Evolutionary conservation across 1,140 invertebrate genomes (phyloP).

Genomic region (Metopolophium dirhodum): DNA sequence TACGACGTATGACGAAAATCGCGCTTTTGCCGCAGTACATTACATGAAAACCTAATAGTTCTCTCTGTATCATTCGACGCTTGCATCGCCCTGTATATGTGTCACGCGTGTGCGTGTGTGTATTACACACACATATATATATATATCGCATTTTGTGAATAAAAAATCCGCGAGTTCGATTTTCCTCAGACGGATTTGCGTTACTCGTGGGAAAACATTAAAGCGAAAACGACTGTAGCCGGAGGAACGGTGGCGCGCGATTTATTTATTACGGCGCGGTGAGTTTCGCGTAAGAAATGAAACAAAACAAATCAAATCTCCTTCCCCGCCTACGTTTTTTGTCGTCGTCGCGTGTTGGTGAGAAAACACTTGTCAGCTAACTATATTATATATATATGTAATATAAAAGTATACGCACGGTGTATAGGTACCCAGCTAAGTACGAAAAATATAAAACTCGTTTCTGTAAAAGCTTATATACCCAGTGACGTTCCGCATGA

Average conservation of each 20-base stretch:
- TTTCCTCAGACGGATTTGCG: neutral
- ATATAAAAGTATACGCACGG: neutral
- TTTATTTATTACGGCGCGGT: neutral
- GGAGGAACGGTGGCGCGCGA: neutral
- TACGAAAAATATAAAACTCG: neutral
- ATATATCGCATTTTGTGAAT: neutral
- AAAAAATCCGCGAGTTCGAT: neutral
- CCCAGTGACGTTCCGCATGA: neutral
- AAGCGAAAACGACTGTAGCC: neutral
- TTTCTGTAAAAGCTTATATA: neutral
- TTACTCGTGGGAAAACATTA: constrained; percentile 8
- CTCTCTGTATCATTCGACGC: neutral
- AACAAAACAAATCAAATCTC: constrained; percentile 12
- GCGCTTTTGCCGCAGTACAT: neutral
- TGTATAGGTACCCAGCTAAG: neutral
- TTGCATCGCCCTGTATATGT: neutral
- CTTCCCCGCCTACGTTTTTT: neutral
- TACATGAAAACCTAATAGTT: neutral
- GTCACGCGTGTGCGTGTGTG: neutral
- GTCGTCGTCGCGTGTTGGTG: neutral
- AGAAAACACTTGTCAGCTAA: neutral
- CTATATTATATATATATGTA: neutral
- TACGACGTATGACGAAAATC: neutral
- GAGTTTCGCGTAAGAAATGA: neutral
- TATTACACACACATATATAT: too few relatives aligned